Base-by-base conservation (phyloP, 2,797 vertebrate species). In the Denticeps clupeoides region DNA sequence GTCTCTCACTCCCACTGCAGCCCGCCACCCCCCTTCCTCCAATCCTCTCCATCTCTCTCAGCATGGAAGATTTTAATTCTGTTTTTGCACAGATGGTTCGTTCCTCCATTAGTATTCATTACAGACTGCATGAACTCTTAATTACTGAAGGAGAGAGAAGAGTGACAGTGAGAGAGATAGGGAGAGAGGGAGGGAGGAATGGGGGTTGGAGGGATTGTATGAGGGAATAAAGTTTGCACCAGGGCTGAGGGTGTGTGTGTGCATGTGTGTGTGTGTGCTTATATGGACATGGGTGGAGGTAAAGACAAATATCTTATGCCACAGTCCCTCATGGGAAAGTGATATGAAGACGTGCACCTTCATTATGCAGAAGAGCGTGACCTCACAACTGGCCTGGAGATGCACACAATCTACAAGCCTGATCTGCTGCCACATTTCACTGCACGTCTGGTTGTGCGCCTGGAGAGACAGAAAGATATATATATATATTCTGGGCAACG, bases 51-150 rank as follows among this genome's bases (percentile, higher is more conserved):
- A 49, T 55, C 80, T 78, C 78, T 80, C 84, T 82, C 82, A 86
- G 83, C 84, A 84, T 85, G 83, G 82, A 85, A 87, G 81, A 80
- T 87, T 87, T 87, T 87, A 88, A 87, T 87, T 85, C 84, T 60
- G 84, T 82, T 83, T 86, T 84, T 82, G 82, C 87, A 84, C 84
- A 87, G 85, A 87, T 86, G 85, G 84, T 80, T 66, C 51, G 55
- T 60, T 66, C 55, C 55, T 59, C 83, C 82, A 88, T 87, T 88
- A 87, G 83, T 82, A 87, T 86, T 85, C 83, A 85, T 86, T 86
- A 83, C 82, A 85, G 85, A 83, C 84, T 82, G 82, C 83, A 83
- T 83, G 78, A 85, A 81, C 83, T 73, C 82, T 84, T 85, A 83
- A 87, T 86, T 87, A 84, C 77, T 81, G 78, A 78, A 75, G 77